phyloP scores from a whole-genome alignment of 2,113 vertebrate genomes.

The Psittacula cyanocephala region DNA sequence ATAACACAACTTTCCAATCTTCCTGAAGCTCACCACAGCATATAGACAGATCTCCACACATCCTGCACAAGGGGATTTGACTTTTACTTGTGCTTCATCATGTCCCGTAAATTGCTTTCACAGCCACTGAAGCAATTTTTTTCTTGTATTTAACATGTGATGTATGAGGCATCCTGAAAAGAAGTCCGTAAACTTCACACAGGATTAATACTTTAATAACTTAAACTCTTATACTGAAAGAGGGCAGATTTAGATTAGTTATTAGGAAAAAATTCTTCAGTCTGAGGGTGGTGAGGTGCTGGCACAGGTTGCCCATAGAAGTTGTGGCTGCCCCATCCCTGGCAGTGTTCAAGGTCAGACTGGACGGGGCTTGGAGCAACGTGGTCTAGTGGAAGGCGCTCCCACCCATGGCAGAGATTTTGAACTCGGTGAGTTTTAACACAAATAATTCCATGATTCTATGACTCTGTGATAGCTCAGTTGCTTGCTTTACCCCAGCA shows the following conservation, averaged over 20 bases:
- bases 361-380: not conserved
- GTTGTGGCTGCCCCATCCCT: not conserved
- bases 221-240: not conserved
- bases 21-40: not conserved
- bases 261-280: not conserved
- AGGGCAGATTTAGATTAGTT: not conserved
- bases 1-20: not conserved
- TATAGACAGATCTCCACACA: not conserved
- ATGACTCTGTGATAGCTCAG: not conserved
- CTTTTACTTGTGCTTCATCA: not conserved
- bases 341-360: not conserved
- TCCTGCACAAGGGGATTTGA: not conserved
- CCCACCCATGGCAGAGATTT: not conserved
- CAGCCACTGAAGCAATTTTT: not conserved
- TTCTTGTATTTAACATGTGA: not conserved
- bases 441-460: not conserved
- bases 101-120: not conserved
- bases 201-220: not conserved
- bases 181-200: not conserved
- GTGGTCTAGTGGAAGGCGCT: not conserved
- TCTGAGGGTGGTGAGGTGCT: not conserved
- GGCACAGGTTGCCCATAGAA: not conserved
- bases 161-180: not conserved
- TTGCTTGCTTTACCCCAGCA: not conserved
- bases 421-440: not conserved